These are phyloP conservation scores for Enhydra lutris DNA, from an alignment of 2,113 vertebrate species.

Conservation along the genomic window DNA sequence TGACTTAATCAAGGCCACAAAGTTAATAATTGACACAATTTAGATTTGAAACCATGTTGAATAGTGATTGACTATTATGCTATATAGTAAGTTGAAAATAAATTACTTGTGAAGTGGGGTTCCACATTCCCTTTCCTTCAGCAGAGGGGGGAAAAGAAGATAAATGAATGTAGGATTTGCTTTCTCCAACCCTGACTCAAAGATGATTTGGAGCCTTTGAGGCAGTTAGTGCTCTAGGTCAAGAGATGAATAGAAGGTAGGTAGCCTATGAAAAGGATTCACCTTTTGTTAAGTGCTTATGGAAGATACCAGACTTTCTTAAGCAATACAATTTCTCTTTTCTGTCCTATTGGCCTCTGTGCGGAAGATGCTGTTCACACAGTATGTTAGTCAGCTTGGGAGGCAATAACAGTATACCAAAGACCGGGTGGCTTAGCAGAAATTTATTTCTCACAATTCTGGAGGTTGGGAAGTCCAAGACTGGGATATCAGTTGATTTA, in stretches of 20 bases:
- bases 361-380: not conserved
- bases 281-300: slow-evolving; percentile 12
- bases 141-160: not conserved
- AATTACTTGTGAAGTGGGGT: not conserved
- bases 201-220: not conserved
- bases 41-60: not conserved
- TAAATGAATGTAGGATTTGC: not conserved
- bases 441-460: not conserved
- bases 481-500: not conserved
- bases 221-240: not conserved
- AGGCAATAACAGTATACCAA: not conserved
- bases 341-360: not conserved
- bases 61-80: not conserved
- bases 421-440: not conserved
- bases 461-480: not conserved
- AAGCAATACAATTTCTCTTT: not conserved
- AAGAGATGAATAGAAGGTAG: not conserved
- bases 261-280: not conserved
- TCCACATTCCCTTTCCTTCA: not conserved
- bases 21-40: slow-evolving; percentile 37
- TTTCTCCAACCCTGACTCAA: not conserved
- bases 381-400: not conserved
- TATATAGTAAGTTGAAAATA: not conserved
- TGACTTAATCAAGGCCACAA: slow-evolving; percentile 1
- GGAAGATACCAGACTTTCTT: not conserved